A percentile compares a stretch with the other conserved stretches of the same genome.
Conservation (phyloP, 1,140 invertebrate genomes). For the Phenacoccus solenopsis region DNA sequence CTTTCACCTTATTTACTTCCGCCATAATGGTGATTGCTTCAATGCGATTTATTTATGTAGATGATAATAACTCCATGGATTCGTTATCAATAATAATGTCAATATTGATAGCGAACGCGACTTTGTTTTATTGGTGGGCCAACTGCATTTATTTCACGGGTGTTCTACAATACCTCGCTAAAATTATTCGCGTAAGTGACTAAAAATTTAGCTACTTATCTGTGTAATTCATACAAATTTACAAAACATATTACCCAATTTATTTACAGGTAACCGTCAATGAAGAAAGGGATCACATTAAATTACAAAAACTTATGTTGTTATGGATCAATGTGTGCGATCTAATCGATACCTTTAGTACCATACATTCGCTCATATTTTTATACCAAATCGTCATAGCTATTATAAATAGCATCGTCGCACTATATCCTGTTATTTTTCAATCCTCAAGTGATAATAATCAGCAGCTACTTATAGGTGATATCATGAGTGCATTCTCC, state of each 20-base stretch:
- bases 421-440: background rate
- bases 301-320: background rate
- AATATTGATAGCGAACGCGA: background rate
- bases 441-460: background rate
- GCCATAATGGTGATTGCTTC: too few relatives aligned
- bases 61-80: too few relatives aligned
- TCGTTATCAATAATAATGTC: background rate
- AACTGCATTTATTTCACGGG: background rate
- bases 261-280: background rate
- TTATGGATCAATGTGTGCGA: background rate
- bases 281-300: background rate
- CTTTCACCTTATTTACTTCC: too few relatives aligned
- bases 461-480: background rate
- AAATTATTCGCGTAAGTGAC: too few relatives aligned
- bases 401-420: background rate
- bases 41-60: too few relatives aligned
- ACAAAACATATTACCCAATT: too few relatives aligned
- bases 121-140: background rate
- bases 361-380: background rate
- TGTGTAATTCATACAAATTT: too few relatives aligned
- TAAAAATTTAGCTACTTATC: too few relatives aligned
- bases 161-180: too few relatives aligned
- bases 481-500: background rate
- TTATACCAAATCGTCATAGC: background rate
- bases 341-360: background rate